Base-by-base conservation (phyloP, 2,888 invertebrate genomes). In the Terebella lapidaria region DNA sequence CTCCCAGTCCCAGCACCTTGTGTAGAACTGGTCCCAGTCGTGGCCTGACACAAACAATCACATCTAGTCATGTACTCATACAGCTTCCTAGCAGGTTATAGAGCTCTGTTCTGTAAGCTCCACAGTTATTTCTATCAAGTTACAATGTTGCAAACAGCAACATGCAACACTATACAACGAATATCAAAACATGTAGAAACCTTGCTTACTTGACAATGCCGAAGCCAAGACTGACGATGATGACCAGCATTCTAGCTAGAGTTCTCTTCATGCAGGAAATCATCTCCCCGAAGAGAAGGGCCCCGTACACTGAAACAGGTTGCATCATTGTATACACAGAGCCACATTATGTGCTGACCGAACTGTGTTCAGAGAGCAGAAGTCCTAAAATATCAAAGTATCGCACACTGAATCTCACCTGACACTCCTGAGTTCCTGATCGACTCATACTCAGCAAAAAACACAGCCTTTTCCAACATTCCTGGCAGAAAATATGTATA, bases 171-270 rank as follows among this genome's bases (percentile, higher is more conserved):
- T 5, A n/a, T 5, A 5, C 5, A 5, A n/a, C 22, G 22, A 5
- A 49, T 49, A 49, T 49, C 15, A n/a, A 49, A n/a, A 49, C 22
- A 49, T 22, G 22, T 49, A 49, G 10, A 49, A n/a, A 49, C n/a
- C n/a, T 3, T 20, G 57, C 87, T 84, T 76, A 90, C 90, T 94
- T 94, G 67, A 94, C 94, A 71, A 95, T 94, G 54, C 95, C 95
- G 83, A 94, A 95, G 54, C 95, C 95, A 54, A 95, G 85, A 65
- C 92, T 92, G 62, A 94, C 94, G 60, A 95, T 93, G 60, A 96
- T 90, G 67, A 95, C 92, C 58, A 96, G 84, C 89, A 95, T 93
- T 67, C 94, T 84, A 0, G 95, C 92, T 67, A 96, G 83, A 0
- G 94, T 91, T 56, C 94, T 83, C 82, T 96, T 96, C 5, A 89